Conservation (phyloP, 1,140 invertebrate genomes). For the Lepidotrigona ventralis region DNA sequence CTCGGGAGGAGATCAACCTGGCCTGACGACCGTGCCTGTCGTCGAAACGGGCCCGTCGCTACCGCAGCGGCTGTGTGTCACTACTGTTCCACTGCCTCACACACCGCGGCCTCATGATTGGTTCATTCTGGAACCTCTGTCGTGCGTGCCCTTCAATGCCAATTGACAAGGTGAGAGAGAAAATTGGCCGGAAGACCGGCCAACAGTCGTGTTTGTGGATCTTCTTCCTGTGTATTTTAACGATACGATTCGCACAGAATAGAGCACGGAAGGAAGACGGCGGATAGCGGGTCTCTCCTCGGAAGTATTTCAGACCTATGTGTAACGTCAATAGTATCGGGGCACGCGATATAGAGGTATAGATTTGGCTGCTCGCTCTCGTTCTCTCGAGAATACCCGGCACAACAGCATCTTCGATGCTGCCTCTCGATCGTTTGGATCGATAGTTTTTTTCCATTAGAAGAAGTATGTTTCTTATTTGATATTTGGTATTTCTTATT, state of each 20-base stretch:
- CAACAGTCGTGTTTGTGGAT: not conserved
- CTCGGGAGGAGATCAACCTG: slow-evolving; percentile 50
- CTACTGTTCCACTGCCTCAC: slow-evolving; percentile 77
- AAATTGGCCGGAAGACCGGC: not conserved
- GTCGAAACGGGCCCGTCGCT: slow-evolving; percentile 56
- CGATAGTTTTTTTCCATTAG: not conserved
- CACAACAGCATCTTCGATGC: not conserved
- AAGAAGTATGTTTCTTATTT: not conserved
- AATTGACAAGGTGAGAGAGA: slow-evolving; percentile 90
- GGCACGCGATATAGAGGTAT: not conserved
- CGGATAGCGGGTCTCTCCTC: not conserved
- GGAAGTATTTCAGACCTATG: not conserved
- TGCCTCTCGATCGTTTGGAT: not conserved
- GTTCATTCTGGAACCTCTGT: slow-evolving; percentile 96
- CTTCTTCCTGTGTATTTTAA: not conserved
- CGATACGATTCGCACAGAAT: not conserved
- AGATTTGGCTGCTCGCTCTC: not conserved
- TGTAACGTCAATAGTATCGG: too few species aligned
- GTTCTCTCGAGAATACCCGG: not conserved
- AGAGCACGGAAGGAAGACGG: not conserved
- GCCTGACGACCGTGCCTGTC: slow-evolving; percentile 53
- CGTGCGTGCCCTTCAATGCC: slow-evolving; percentile 95
- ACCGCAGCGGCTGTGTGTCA: slow-evolving; percentile 59
- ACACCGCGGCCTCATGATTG: slow-evolving; percentile 88
- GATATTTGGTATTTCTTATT: too few species aligned